phyloP scores from a whole-genome alignment of 2,888 invertebrate genomes.

The Zaprionus lineosus region DNA sequence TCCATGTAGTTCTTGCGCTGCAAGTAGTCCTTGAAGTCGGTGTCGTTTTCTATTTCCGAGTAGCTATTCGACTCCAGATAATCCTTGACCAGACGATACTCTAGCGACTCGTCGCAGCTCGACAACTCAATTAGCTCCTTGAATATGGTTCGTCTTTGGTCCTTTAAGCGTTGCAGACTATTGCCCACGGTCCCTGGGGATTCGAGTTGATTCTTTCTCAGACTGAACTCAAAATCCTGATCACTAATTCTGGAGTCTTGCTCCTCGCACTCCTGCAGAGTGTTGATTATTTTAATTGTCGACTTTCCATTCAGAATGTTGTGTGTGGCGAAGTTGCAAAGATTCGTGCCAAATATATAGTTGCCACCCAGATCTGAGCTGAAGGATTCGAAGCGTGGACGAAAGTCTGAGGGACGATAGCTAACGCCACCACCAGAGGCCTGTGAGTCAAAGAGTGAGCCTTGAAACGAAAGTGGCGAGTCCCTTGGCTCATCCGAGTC shows the following conservation, averaged over 20 bases:
- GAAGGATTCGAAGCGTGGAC: constrained; percentile 52
- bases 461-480: constrained; percentile 81
- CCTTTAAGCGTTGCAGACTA: constrained; percentile 70
- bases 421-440: constrained; percentile 39
- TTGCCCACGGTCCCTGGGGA: constrained; percentile 45
- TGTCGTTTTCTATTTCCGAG: constrained; percentile 82
- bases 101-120: constrained; percentile 81
- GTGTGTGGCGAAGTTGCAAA: constrained; percentile 77
- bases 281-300: constrained; percentile 74
- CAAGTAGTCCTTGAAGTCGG: constrained; percentile 81
- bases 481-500: constrained; percentile 55
- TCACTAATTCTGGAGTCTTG: constrained; percentile 3
- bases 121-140: constrained; percentile 79
- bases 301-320: constrained; percentile 80
- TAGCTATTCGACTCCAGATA: constrained; percentile 82
- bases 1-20: constrained; percentile 82
- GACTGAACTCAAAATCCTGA: neutral
- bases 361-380: constrained; percentile 48
- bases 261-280: constrained; percentile 71
- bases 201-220: neutral
- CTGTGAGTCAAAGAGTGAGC: constrained; percentile 80
- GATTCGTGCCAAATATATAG: constrained; percentile 79
- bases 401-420: constrained; percentile 78
- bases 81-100: constrained; percentile 81
- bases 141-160: constrained; percentile 77